These are phyloP conservation scores for Drosophila kanekoi DNA, from an alignment of 2,888 invertebrate species.

Conservation along the genomic window DNA sequence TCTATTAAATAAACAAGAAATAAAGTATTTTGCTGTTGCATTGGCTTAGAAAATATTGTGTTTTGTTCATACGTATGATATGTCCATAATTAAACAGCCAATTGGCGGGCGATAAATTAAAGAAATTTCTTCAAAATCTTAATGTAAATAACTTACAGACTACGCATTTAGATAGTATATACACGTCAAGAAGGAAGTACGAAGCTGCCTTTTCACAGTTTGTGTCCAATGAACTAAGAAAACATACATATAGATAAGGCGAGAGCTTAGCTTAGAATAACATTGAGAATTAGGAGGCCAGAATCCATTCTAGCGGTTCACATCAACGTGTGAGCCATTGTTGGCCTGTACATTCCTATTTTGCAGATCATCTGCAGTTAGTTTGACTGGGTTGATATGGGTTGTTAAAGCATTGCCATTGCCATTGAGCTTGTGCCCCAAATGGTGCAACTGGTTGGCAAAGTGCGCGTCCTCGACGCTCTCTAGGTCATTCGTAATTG, in stretches of 20 bases:
- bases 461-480: constrained; percentile 72
- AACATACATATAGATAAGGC: constrained; percentile 30
- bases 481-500: constrained; percentile 54
- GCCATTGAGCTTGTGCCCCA: constrained; percentile 73
- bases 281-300: constrained; percentile 16
- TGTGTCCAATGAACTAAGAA: constrained; percentile 17
- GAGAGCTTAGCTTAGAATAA: constrained; percentile 40
- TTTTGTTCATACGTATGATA: constrained; percentile 39
- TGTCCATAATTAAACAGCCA: constrained; percentile 48
- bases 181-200: constrained; percentile 60
- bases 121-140: constrained; percentile 40
- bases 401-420: constrained; percentile 60
- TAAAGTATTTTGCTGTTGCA: constrained; percentile 31
- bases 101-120: constrained; percentile 49
- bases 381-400: constrained; percentile 51
- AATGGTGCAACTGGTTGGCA: constrained; percentile 71
- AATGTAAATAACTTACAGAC: constrained; percentile 56
- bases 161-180: constrained; percentile 47
- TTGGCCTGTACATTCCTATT: constrained; percentile 60
- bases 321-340: constrained; percentile 28
- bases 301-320: constrained; percentile 23
- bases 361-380: constrained; percentile 60
- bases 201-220: constrained; percentile 38
- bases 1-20: constrained; percentile 43
- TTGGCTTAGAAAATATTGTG: constrained; percentile 21